A percentile compares a stretch with the other conserved stretches of the same genome.
Evolutionary conservation across 30 jellyfish, hydroid and myxozoan species (phyloP).

Genomic region (Hydractinia symbiolongicarpus): DNA sequence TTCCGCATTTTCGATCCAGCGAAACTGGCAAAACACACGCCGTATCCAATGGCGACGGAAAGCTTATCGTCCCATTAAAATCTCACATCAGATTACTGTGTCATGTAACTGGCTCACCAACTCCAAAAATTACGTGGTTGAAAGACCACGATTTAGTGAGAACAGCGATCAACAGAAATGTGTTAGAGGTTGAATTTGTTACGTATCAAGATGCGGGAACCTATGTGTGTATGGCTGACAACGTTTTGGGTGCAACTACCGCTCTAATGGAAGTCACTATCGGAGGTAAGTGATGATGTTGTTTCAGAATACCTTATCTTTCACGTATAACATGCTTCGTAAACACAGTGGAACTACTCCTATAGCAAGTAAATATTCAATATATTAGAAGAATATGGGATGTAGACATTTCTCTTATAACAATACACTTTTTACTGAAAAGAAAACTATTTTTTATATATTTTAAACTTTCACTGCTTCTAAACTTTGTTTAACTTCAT

Average conservation of each 20-base stretch:
- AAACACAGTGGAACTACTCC: too few relatives aligned
- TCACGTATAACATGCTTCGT: too few relatives aligned
- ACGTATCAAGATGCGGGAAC: slow-evolving; percentile 5
- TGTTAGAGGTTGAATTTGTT: neutral
- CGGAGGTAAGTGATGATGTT: slow-evolving; percentile 6
- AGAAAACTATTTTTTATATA: too few relatives aligned
- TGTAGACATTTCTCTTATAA: too few relatives aligned
- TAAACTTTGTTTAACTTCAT: too few relatives aligned
- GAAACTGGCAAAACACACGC: slow-evolving; percentile 15
- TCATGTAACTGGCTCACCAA: slow-evolving; percentile 20
- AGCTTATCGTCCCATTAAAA: slow-evolving; percentile 13
- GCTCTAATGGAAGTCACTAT: slow-evolving; percentile 5
- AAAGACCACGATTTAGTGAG: slow-evolving; percentile 8
- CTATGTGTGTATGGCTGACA: slow-evolving; percentile 20
- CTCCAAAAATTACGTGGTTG: slow-evolving; percentile 5
- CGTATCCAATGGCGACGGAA: slow-evolving; percentile 11
- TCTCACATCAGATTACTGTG: slow-evolving; percentile 8
- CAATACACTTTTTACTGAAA: too few relatives aligned
- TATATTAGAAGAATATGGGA: too few relatives aligned
- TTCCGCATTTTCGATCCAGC: slow-evolving; percentile 6
- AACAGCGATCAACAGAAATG: neutral
- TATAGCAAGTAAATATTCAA: too few relatives aligned
- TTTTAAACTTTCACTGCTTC: too few relatives aligned
- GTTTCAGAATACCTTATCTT: too few relatives aligned
- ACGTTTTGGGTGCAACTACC: slow-evolving; percentile 15